phyloP scores from a whole-genome alignment of 2,888 invertebrate genomes.

The Pecten maximus region DNA sequence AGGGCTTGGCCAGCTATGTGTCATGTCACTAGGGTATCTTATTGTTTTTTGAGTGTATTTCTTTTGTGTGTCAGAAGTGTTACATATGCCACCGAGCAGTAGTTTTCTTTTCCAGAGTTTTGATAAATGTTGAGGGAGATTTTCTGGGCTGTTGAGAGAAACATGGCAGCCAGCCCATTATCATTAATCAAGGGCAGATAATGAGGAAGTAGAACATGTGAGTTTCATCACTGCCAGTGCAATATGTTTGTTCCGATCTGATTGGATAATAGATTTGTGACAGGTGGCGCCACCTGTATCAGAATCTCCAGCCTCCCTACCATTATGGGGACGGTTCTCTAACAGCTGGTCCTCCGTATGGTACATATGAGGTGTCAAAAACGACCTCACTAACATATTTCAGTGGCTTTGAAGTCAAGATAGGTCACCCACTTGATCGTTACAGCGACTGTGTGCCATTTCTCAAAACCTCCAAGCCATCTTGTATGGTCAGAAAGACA shows the following conservation, averaged over 20 bases:
- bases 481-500: not conserved
- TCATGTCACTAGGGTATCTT: not conserved
- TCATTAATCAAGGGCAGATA: slow-evolving; percentile 21
- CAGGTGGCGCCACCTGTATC: slow-evolving; percentile 33
- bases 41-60: not conserved
- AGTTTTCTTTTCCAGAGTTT: not conserved
- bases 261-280: slow-evolving; percentile 33
- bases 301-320: not conserved
- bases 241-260: slow-evolving; percentile 14
- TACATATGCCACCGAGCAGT: not conserved
- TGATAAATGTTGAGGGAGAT: not conserved
- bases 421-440: slow-evolving; percentile 1
- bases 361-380: slow-evolving; percentile 35
- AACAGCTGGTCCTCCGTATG: not conserved
- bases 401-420: not conserved
- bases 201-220: slow-evolving; percentile 16
- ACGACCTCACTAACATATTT: not conserved
- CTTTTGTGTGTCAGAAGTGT: not conserved
- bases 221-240: slow-evolving; percentile 35
- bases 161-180: slow-evolving; percentile 12
- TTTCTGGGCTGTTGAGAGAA: not conserved
- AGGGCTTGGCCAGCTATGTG: not conserved
- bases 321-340: slow-evolving; percentile 3
- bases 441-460: not conserved
- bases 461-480: not conserved